A percentile compares a stretch with the other conserved stretches of the same genome.
These are phyloP conservation scores for Drosophila prosaltans DNA, from an alignment of 1,140 invertebrate species.

Conservation along the genomic window DNA sequence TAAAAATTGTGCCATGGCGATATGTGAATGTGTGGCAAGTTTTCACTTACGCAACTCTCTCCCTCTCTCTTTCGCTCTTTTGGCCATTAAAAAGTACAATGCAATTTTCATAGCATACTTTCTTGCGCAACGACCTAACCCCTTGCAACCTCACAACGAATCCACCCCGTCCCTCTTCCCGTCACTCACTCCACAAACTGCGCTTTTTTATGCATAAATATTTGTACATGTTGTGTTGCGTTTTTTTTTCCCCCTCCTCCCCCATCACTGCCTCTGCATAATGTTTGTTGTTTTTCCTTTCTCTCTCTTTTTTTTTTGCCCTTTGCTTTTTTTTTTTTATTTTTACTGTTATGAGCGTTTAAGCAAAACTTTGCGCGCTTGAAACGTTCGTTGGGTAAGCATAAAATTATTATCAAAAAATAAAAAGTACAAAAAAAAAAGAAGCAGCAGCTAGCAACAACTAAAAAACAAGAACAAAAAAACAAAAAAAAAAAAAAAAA, in stretches of 20 bases:
- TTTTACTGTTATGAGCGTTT: constrained; percentile 76
- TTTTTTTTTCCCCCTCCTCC: constrained; percentile 30
- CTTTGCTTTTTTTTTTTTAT: constrained; percentile 20
- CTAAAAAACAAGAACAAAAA: neutral
- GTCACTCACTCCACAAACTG: neutral
- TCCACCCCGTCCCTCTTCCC: neutral
- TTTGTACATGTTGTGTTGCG: constrained; percentile 36
- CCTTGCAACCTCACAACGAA: constrained; percentile 15
- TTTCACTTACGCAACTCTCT: constrained; percentile 62
- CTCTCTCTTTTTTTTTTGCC: constrained; percentile 14
- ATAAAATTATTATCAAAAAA: constrained; percentile 74
- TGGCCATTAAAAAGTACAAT: constrained; percentile 55
- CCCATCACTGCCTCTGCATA: constrained; percentile 29
- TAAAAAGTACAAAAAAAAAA: constrained; percentile 13
- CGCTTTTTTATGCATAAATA: constrained; percentile 52
- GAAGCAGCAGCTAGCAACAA: neutral
- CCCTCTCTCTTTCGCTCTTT: neutral
- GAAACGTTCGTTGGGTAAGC: constrained; percentile 67
- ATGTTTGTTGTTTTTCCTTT: constrained; percentile 23
- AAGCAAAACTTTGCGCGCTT: constrained; percentile 70
- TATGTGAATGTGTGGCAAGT: constrained; percentile 51
- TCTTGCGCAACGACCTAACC: constrained; percentile 27
- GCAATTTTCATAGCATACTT: constrained; percentile 64
- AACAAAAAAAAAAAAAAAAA: no score
- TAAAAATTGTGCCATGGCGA: constrained; percentile 40